Conservation (phyloP, 2,113 vertebrate genomes). For the Azemiops feae region DNA sequence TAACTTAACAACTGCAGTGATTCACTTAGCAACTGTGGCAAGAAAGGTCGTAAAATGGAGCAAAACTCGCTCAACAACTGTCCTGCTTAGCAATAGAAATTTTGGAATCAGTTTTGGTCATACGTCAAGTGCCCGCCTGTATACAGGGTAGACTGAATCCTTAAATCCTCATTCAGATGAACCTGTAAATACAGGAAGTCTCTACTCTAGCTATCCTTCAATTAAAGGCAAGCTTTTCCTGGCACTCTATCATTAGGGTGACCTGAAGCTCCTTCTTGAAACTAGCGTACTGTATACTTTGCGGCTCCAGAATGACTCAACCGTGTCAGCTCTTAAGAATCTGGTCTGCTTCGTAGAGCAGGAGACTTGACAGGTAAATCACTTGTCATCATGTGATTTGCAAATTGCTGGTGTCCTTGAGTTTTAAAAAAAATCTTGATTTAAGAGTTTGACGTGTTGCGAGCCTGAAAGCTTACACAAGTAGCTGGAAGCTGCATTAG, state of each 20-base stretch:
- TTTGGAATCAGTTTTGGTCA: background rate
- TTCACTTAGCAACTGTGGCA: background rate
- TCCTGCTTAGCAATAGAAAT: background rate
- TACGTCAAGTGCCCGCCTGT: background rate
- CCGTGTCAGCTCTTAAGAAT: background rate
- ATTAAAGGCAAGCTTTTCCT: background rate
- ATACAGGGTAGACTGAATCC: background rate
- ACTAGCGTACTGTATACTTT: background rate
- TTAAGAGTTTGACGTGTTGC: background rate
- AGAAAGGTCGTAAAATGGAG: background rate
- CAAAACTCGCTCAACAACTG: background rate
- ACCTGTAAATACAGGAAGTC: background rate
- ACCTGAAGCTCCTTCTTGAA: background rate
- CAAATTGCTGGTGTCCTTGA: background rate
- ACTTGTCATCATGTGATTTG: background rate
- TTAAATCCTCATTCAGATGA: background rate
- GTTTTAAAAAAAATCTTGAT: background rate
- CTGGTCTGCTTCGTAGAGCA: background rate
- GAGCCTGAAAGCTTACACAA: background rate
- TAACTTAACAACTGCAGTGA: background rate
- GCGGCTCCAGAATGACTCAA: background rate
- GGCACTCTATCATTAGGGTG: background rate
- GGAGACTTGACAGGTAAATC: background rate
- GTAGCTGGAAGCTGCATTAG: background rate
- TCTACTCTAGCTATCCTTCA: background rate